Evolutionary conservation across 2,113 vertebrate genomes (phyloP).

Genomic region (Jaculus jaculus): DNA sequence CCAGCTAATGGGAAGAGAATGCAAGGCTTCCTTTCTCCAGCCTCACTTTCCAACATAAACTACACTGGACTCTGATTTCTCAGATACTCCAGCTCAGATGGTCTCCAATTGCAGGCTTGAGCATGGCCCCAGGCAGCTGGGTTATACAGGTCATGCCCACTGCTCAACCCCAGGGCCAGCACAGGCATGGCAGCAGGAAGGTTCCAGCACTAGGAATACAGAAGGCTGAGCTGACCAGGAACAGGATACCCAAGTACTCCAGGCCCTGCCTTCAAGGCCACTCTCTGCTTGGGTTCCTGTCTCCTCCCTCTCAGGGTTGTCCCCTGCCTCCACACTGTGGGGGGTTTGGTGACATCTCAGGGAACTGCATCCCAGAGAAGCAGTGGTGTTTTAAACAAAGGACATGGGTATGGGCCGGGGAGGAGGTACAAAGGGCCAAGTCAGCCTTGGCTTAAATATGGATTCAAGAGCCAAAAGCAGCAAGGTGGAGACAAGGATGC

Average conservation of each 20-base stretch:
- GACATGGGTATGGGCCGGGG: neutral
- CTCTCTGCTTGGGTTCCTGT: neutral
- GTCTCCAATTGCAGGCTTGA: neutral
- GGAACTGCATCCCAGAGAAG: neutral
- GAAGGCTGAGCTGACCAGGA: neutral
- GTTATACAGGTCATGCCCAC: neutral
- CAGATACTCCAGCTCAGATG: neutral
- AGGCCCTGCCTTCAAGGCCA: neutral
- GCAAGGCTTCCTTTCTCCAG: neutral
- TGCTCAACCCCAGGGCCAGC: neutral
- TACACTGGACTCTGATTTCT: neutral
- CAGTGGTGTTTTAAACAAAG: neutral
- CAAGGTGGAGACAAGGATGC: neutral
- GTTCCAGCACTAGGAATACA: neutral
- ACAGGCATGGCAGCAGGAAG: rapidly evolving
- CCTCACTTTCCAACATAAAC: neutral
- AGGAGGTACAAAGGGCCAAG: neutral
- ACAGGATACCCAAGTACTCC: rapidly evolving
- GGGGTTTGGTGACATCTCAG: neutral
- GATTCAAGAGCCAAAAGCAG: neutral
- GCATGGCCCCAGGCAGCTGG: neutral
- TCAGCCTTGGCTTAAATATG: rapidly evolving
- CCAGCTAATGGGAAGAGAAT: rapidly evolving
- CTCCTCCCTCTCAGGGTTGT: neutral
- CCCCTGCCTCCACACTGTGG: rapidly evolving